These are phyloP conservation scores for Cettia cetti DNA, from an alignment of 2,113 vertebrate genomes.

Conservation along the genomic window DNA sequence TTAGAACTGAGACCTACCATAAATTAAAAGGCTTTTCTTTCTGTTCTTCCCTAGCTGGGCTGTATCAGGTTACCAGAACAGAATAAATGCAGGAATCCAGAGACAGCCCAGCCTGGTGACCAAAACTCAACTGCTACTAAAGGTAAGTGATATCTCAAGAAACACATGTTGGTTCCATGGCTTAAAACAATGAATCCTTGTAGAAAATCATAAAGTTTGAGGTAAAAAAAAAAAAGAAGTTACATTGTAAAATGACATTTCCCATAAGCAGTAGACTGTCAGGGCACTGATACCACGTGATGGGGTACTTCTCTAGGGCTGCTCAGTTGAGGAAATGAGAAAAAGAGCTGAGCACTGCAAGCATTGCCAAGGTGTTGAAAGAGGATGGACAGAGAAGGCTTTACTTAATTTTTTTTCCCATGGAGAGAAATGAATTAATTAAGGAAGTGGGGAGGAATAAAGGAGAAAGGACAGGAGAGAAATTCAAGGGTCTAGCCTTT, in stretches of 20 bases:
- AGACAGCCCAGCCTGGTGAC: neutral
- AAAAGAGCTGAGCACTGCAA: neutral
- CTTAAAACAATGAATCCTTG: conserved; percentile 64
- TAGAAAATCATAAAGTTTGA: conserved; percentile 1
- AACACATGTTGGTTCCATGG: neutral
- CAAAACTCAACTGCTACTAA: neutral
- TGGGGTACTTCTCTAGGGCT: neutral
- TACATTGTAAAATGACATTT: conserved; percentile 58
- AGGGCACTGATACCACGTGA: neutral
- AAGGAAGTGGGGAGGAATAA: neutral
- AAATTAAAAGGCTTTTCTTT: conserved; percentile 55
- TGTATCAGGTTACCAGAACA: conserved; percentile 58
- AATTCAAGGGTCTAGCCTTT: neutral
- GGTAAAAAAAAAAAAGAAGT: neutral
- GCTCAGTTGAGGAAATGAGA: neutral
- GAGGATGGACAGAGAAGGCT: neutral
- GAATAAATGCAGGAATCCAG: neutral
- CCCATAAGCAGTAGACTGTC: conserved; percentile 37
- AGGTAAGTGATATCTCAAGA: conserved; percentile 17
- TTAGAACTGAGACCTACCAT: conserved; percentile 55
- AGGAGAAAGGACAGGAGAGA: neutral
- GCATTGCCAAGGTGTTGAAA: neutral
- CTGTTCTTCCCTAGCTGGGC: neutral
- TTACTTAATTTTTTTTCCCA: neutral
- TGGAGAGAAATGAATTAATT: neutral